Evolutionary conservation across 2,797 vertebrate species (phyloP), one percentile per base, ranked within the genome.

Genomic region (Anolis apletophallus): DNA sequence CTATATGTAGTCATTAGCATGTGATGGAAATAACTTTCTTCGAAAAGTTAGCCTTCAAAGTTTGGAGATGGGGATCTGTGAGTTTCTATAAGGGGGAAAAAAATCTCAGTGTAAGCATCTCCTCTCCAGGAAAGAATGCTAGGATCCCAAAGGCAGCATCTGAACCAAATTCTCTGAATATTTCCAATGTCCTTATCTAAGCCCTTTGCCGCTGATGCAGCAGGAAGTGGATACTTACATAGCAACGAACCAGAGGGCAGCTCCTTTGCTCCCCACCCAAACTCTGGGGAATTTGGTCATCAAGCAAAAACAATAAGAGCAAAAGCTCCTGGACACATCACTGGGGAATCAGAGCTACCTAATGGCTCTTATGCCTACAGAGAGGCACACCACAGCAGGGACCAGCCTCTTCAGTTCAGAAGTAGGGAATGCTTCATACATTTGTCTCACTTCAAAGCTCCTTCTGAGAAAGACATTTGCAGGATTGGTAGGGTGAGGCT

Each of bases 121-220:
- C n/a, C n/a, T 81, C 54, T 64, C 71, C 36, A 23, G 17, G 64
- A 34, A 81, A 36, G 52, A 40, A 77, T 36, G 73, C 83, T 12
- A 52, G 7, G 26, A 83, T 13, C 32, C 68, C 61, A 82, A 82
- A 23, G 46, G 9, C 73, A 77, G n/a, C 55, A 64, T 72, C n/a
- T 10, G 23, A n/a, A 52, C 61, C 34, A 36, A 73, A 88, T 77
- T 61, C 73, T 81, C 83, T 5, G 64, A 78, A 85, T 75, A 71
- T 23, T 81, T 71, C 64, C 64, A 52, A 1, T 29, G 54, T 64
- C 64, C 34, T 85, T 81, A 80, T 55, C 78, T 57, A 59, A 77
- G 64, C 52, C 61, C 87, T 77, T 77, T 21, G 79, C 67, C 36
- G 55, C 74, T 52, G 74, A 69, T 11, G 32, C 6, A n/a, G 40